phyloP scores from a whole-genome alignment of 2,888 invertebrate genomes.

The Neocrepidodera transversa region DNA sequence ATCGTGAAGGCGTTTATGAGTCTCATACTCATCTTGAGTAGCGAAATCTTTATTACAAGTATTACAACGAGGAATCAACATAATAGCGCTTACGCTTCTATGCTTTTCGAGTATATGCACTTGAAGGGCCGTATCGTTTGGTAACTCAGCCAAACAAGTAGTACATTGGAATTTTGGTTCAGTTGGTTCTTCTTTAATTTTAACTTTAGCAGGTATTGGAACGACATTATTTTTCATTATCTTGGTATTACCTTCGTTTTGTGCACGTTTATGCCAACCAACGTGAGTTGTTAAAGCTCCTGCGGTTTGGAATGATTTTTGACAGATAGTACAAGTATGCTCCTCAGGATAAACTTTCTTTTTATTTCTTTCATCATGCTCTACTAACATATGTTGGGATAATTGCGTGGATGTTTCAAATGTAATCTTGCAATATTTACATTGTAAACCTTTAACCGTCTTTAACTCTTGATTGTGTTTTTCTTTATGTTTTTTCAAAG shows the following conservation, averaged over 20 bases:
- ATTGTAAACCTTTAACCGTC: slow-evolving; percentile 43
- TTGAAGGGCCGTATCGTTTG: slow-evolving; percentile 56
- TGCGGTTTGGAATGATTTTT: slow-evolving; percentile 67
- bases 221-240: slow-evolving; percentile 46
- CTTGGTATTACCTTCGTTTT: slow-evolving; percentile 48
- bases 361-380: slow-evolving; percentile 49
- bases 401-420: slow-evolving; percentile 47
- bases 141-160: slow-evolving; percentile 50
- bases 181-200: slow-evolving; percentile 39
- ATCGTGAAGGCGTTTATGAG: slow-evolving; percentile 64
- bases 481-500: slow-evolving; percentile 58
- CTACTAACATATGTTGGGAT: slow-evolving; percentile 53
- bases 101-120: slow-evolving; percentile 57
- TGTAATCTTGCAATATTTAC: slow-evolving; percentile 55
- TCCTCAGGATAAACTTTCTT: slow-evolving; percentile 37
- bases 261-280: slow-evolving; percentile 66
- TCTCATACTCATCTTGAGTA: slow-evolving; percentile 67
- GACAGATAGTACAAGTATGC: slow-evolving; percentile 70
- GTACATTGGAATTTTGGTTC: slow-evolving; percentile 48
- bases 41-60: slow-evolving; percentile 69
- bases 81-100: slow-evolving; percentile 53
- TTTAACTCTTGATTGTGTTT: slow-evolving; percentile 44
- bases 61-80: slow-evolving; percentile 60
- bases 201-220: not conserved
- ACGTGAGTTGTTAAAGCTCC: slow-evolving; percentile 69